Percentiles rank a stretch among this genome's conserved stretches.
phyloP scores from a whole-genome alignment of 2,797 vertebrate species.

The Nyctibius grandis region DNA sequence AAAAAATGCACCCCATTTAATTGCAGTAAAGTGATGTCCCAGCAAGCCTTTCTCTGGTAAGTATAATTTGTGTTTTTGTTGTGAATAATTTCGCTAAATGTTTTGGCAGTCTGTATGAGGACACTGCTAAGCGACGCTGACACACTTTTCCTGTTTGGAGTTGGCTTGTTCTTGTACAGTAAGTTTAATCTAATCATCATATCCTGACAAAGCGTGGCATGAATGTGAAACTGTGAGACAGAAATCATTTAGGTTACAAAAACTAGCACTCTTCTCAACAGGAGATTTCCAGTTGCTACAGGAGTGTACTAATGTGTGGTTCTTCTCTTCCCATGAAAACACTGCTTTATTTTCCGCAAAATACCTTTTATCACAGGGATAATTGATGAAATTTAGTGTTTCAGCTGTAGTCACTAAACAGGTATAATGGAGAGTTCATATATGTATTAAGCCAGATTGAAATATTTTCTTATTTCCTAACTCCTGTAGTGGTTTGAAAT shows the following conservation, averaged over 20 bases:
- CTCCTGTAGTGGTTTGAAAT: not conserved
- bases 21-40: not conserved
- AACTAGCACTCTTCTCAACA: not conserved
- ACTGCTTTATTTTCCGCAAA: not conserved
- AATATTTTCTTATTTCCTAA: not conserved
- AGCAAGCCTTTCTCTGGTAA: not conserved
- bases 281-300: not conserved
- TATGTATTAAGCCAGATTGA: not conserved
- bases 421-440: not conserved
- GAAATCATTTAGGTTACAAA: not conserved
- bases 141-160: constrained; percentile 27
- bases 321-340: not conserved
- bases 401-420: not conserved
- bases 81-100: constrained; percentile 16
- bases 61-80: not conserved
- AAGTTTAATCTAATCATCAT: not conserved
- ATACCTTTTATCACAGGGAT: not conserved
- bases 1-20: not conserved
- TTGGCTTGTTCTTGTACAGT: constrained; percentile 10
- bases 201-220: not conserved
- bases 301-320: not conserved
- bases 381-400: not conserved
- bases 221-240: not conserved
- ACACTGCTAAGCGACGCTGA: not conserved
- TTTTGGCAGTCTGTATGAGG: constrained; percentile 11